Conservation (phyloP, 23 tunicate genomes). For the Styela clava region DNA sequence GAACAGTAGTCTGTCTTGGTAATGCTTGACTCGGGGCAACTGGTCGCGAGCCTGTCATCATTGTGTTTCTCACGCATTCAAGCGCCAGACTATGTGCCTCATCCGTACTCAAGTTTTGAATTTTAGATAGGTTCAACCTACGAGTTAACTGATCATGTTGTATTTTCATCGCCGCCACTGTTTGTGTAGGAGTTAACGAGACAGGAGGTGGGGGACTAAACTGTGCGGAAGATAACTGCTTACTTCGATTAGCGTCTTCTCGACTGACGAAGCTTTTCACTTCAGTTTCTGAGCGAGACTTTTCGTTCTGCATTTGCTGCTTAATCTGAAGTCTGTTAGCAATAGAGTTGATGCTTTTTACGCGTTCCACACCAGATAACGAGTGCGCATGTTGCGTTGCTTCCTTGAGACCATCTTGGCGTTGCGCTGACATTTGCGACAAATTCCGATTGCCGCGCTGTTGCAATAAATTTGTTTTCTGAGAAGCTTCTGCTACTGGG, state of each 20-base stretch:
- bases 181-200: not conserved
- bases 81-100: not conserved
- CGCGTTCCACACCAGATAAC: not conserved
- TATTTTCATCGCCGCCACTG: not conserved
- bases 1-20: not conserved
- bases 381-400: not conserved
- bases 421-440: not conserved
- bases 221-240: not conserved
- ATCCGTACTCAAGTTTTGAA: not conserved
- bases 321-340: constrained; percentile 25
- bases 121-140: not conserved
- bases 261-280: not conserved
- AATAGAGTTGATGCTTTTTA: constrained; percentile 30
- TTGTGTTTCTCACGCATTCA: not conserved
- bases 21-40: not conserved
- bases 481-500: not conserved
- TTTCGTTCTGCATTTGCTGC: not conserved
- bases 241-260: not conserved
- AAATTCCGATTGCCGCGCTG: not conserved
- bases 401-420: not conserved
- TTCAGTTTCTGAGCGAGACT: not conserved
- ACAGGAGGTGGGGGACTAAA: not conserved
- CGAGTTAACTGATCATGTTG: constrained; percentile 2
- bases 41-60: constrained; percentile 1
- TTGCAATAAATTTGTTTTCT: not conserved